phyloP scores from a whole-genome alignment of 2,797 vertebrate genomes.

The Triplophysa yarkandensis region DNA sequence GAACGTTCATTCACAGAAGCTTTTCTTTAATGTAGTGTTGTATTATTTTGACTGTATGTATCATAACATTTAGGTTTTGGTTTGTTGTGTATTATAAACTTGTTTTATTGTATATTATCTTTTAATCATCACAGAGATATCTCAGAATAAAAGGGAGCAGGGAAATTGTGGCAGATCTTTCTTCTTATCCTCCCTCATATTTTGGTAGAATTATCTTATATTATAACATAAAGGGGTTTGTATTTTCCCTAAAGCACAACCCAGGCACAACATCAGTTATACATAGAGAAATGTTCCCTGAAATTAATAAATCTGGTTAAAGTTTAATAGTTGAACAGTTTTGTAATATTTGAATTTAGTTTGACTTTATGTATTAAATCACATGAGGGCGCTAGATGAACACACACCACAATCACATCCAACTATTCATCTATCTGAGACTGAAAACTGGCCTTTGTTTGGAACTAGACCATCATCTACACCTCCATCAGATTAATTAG shows the following conservation, averaged over 20 bases:
- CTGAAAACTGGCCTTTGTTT: neutral
- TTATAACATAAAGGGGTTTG: too few species aligned
- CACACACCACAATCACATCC: neutral
- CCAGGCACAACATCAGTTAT: too few species aligned
- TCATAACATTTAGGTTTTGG: neutral
- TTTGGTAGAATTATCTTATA: too few species aligned
- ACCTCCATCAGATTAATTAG: neutral
- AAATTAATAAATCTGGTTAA: too few species aligned
- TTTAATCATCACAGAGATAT: neutral
- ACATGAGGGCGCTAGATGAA: neutral
- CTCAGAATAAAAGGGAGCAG: conserved; percentile 1
- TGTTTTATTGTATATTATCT: neutral
- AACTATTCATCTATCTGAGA: neutral
- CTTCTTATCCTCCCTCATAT: too few species aligned
- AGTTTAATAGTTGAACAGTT: neutral
- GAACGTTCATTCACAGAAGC: neutral
- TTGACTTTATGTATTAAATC: neutral
- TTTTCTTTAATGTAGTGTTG: neutral
- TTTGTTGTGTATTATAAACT: neutral
- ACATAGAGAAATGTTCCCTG: too few species aligned
- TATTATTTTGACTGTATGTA: neutral
- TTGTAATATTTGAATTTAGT: neutral
- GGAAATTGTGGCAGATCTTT: neutral
- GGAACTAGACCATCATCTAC: neutral
- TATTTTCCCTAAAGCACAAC: too few species aligned